phyloP scores from a whole-genome alignment of 2,888 invertebrate genomes.

The Tipula lateralis region DNA sequence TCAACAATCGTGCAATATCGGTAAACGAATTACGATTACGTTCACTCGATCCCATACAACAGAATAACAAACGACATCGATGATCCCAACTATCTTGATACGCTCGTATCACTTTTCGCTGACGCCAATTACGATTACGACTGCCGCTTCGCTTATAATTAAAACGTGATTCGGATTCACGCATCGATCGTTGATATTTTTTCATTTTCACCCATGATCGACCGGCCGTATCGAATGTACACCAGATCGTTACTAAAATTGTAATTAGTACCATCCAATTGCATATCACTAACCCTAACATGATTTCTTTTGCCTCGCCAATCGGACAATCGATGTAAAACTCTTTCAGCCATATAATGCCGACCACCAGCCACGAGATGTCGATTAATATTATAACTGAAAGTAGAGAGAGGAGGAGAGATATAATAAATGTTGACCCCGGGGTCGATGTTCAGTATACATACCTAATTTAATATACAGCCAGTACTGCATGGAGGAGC shows the following conservation, averaged over 20 bases:
- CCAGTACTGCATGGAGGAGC: constrained; percentile 72
- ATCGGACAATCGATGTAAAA: constrained; percentile 65
- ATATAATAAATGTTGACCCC: too few relatives aligned
- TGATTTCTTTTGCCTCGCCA: constrained; percentile 64
- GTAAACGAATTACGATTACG: constrained; percentile 75
- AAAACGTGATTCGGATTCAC: constrained; percentile 68
- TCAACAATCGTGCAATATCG: constrained; percentile 75
- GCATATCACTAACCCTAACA: constrained; percentile 70
- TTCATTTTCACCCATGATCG: constrained; percentile 88
- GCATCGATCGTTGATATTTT: constrained; percentile 75
- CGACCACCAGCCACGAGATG: constrained; percentile 67
- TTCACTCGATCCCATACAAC: constrained; percentile 74
- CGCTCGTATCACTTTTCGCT: constrained; percentile 78
- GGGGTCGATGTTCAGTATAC: too few relatives aligned
- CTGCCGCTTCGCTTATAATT: constrained; percentile 73
- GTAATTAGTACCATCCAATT: constrained; percentile 71
- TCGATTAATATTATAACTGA: constrained; percentile 69
- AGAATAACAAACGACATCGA: constrained; percentile 73
- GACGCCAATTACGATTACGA: constrained; percentile 74
- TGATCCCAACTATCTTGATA: constrained; percentile 87
- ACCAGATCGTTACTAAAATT: constrained; percentile 74
- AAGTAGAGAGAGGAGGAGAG: too few relatives aligned
- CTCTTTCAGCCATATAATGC: constrained; percentile 65
- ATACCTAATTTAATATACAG: constrained; percentile 73
- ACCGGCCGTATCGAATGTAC: constrained; percentile 82